Base-by-base conservation (phyloP, 2,888 invertebrate species). In the Hirtodrosophila confusa region DNA sequence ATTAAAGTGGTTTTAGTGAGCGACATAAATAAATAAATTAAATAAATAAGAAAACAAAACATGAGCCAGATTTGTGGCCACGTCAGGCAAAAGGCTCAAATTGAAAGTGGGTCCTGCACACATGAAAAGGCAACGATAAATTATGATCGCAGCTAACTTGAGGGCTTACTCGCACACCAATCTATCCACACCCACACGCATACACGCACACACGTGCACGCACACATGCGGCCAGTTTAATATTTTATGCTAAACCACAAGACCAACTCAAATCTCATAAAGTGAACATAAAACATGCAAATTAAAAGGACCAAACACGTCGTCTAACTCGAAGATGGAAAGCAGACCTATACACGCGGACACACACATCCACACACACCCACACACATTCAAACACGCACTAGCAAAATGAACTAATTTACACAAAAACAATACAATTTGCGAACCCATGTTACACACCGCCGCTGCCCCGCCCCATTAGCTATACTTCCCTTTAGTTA, bases 281-380 rank as follows among this genome's bases (percentile, higher is more conserved):
- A 88, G 88, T 87, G 89, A 78, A 69, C 86, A 84, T 88, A 88
- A 84, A 88, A 88, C 89, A 84, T 84, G 84, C 88, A 84, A 84
- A 84, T 84, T 84, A 84, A 88, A 88, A 88, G 88, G 88, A 73
- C 88, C 88, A 69, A 87, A 87, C 86, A 88, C 88, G 87, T 80
- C 78, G 87, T 69, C 72, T 60, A 47, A 51, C 58, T 62, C 73
- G 43, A 67, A 84, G 75, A 71, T 54, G 55, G 51, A 66, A 54
- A 41, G 36, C 49, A 55, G 39, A 39, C 51, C 50, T 37, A 17
- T 51, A 53, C 51, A 29, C 35, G 10, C 12, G 44, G 44, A 53
- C 60, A 31, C 62, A 44, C 56, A 69, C 64, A 54, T 68, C 53
- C 67, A 61, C 49, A 45, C 44, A 23, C 17, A 44, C 29, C 23